These are phyloP conservation scores for Cichlasoma orientale DNA, from an alignment of 2,797 vertebrate species.

Conservation along the genomic window DNA sequence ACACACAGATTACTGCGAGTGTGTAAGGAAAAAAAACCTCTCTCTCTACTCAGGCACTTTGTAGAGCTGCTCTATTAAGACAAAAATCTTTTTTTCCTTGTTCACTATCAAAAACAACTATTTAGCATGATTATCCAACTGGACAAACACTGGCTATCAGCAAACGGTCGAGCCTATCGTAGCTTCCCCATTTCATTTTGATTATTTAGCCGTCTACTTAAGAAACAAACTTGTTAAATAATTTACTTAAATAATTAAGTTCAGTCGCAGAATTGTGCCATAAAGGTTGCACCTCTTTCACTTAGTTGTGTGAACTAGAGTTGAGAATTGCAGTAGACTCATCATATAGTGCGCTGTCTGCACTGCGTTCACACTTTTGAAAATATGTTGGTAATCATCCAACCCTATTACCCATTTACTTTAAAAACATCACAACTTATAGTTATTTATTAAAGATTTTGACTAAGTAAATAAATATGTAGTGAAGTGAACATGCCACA, in stretches of 20 bases:
- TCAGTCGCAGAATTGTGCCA: background rate
- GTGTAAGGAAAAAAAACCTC: slow-evolving; percentile 29
- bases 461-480: no score
- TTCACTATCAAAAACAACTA: background rate
- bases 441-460: no score
- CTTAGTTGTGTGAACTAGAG: no score
- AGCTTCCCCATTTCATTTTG: background rate
- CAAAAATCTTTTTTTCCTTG: background rate
- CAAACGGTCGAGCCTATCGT: background rate
- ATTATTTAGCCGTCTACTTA: background rate
- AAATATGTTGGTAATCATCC: no score
- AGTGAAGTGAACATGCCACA: no score
- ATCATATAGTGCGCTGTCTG: no score
- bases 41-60: background rate
- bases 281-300: background rate
- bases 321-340: no score
- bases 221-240: no score
- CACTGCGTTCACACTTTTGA: no score
- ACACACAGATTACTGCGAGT: background rate
- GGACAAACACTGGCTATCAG: background rate
- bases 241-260: no score
- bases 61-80: background rate
- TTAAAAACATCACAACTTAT: no score
- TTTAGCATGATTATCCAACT: background rate
- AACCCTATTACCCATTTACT: no score